A percentile compares a stretch with the other conserved stretches of the same genome.
Conservation (phyloP, 2,888 invertebrate genomes). For the Heterodera filipjevi region DNA sequence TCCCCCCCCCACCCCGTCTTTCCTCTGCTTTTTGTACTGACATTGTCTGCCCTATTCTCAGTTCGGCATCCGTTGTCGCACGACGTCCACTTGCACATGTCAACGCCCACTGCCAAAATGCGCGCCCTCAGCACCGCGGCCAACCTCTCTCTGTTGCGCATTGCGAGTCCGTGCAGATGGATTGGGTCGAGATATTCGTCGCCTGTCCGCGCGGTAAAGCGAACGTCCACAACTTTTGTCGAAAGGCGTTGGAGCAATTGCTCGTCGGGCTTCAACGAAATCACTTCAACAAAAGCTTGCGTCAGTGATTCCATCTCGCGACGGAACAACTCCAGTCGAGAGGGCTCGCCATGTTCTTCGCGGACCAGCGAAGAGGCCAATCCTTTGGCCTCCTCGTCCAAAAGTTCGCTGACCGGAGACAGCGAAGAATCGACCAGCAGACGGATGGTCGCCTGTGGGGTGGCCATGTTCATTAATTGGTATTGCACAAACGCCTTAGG, state of each 20-base stretch:
- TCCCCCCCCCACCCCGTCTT: not conserved
- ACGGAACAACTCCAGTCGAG: constrained; percentile 29
- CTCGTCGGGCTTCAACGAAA: constrained; percentile 79
- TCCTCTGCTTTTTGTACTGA: constrained; percentile 33
- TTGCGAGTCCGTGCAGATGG: constrained; percentile 87
- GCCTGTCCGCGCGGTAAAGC: constrained; percentile 55
- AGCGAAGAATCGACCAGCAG: constrained; percentile 25
- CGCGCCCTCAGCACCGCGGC: constrained; percentile 53
- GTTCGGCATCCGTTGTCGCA: constrained; percentile 64
- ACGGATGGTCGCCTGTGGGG: constrained; percentile 33
- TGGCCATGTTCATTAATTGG: not conserved
- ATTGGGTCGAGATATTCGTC: constrained; percentile 88
- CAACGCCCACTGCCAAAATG: constrained; percentile 80
- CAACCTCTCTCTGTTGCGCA: constrained; percentile 86
- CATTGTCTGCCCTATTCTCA: constrained; percentile 54
- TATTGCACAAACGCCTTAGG: not conserved
- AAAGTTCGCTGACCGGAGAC: constrained; percentile 21
- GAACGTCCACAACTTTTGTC: constrained; percentile 56
- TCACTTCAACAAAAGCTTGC: constrained; percentile 78
- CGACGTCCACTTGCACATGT: constrained; percentile 66
- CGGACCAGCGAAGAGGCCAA: constrained; percentile 20
- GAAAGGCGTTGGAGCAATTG: constrained; percentile 54
- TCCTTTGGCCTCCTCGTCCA: constrained; percentile 30
- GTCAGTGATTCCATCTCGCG: constrained; percentile 30
- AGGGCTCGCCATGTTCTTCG: constrained; percentile 31